phyloP scores from a whole-genome alignment of 2,888 invertebrate species.

The Lochmaea crataegi region DNA sequence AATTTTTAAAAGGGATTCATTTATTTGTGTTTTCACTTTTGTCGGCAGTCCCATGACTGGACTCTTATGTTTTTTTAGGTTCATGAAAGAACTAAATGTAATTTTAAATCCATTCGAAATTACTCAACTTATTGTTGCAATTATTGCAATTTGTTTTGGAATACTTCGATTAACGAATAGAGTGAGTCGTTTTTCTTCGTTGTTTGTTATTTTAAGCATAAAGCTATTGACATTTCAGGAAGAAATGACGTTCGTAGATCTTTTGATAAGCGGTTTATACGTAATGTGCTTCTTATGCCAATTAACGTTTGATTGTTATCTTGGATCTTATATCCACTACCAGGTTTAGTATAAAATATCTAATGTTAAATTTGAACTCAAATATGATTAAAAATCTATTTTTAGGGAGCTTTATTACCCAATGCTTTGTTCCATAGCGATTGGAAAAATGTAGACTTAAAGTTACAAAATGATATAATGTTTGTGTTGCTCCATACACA shows the following conservation, averaged over 20 bases:
- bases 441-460: not conserved
- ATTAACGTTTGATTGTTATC: not conserved
- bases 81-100: not conserved
- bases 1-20: too few species aligned
- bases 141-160: conserved; percentile 2
- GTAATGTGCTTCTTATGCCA: not conserved
- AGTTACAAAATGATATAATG: not conserved
- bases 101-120: conserved; percentile 1
- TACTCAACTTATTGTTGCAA: not conserved
- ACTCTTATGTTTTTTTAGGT: too few species aligned
- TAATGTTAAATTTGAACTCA: too few species aligned
- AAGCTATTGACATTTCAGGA: not conserved
- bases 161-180: not conserved
- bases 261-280: not conserved
- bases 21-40: too few species aligned
- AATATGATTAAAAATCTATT: not conserved
- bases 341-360: not conserved
- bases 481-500: not conserved
- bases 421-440: conserved; percentile 1
- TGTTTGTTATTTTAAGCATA: not conserved
- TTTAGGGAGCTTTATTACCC: not conserved
- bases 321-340: not conserved
- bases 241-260: not conserved
- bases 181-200: not conserved
- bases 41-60: too few species aligned